Percentiles rank a stretch among this genome's conserved stretches.
Evolutionary conservation across 1,140 invertebrate species (phyloP).

Genomic region (Subanguina moxae): DNA sequence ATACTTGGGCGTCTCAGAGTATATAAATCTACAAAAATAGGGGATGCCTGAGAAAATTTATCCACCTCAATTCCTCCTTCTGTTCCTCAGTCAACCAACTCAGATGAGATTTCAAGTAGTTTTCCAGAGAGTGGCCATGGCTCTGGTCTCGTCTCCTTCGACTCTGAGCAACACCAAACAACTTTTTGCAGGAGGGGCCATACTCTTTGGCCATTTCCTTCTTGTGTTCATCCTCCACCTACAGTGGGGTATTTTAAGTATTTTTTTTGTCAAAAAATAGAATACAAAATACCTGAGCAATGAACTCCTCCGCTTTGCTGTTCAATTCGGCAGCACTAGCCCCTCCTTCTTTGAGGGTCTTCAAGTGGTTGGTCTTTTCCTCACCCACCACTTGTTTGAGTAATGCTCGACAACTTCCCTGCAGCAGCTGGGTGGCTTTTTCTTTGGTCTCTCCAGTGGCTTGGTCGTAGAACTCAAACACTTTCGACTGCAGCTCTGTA

Average conservation of each 20-base stretch:
- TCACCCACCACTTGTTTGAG: conserved; percentile 25
- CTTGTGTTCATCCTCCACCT: conserved; percentile 40
- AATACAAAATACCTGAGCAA: neutral
- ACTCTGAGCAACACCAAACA: neutral
- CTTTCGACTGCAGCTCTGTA: conserved; percentile 21
- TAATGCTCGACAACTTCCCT: conserved; percentile 40
- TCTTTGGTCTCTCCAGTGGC: conserved; percentile 36
- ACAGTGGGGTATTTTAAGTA: too few relatives aligned
- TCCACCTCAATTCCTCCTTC: conserved; percentile 21
- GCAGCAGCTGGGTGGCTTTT: conserved; percentile 30
- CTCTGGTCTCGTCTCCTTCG: conserved; percentile 10
- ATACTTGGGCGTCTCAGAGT: neutral
- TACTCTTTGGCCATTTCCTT: conserved; percentile 29
- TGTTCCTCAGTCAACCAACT: conserved; percentile 43
- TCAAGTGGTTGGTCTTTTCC: conserved; percentile 28
- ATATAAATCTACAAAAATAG: too few relatives aligned
- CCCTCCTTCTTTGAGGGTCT: conserved; percentile 36
- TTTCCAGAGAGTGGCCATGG: conserved; percentile 38
- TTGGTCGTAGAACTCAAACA: conserved; percentile 22
- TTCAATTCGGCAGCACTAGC: conserved; percentile 13
- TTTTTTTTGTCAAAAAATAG: neutral
- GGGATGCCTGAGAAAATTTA: too few relatives aligned
- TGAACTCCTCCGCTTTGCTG: conserved; percentile 29
- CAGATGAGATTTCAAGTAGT: conserved; percentile 42
- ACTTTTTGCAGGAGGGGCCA: conserved; percentile 30